These are phyloP conservation scores for Psylliodes chrysocephalus DNA, from an alignment of 2,888 invertebrate species.

Conservation along the genomic window DNA sequence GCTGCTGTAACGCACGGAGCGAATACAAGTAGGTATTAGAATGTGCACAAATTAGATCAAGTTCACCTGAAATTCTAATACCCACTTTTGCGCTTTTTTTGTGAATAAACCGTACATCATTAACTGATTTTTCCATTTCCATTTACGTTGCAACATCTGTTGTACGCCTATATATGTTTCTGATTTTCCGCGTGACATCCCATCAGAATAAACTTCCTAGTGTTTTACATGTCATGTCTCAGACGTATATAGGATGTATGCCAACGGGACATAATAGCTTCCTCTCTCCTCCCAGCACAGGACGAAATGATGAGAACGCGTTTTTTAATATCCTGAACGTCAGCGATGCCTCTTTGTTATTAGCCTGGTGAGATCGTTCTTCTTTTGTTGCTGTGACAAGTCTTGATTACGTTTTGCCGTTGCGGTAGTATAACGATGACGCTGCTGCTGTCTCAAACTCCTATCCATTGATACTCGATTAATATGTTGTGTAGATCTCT, in stretches of 20 bases:
- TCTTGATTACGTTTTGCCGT: constrained; percentile 37
- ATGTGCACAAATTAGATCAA: too few relatives aligned
- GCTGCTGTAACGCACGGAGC: too few relatives aligned
- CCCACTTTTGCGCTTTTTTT: too few relatives aligned
- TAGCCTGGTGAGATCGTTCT: constrained; percentile 38
- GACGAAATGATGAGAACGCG: constrained; percentile 41
- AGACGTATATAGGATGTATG: constrained; percentile 20
- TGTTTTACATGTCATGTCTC: constrained; percentile 16
- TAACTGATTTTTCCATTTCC: too few relatives aligned
- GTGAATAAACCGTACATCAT: too few relatives aligned
- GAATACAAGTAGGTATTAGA: too few relatives aligned
- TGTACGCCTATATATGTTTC: neutral
- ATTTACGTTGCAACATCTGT: too few relatives aligned
- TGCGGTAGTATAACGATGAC: constrained; percentile 21
- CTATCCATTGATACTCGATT: constrained; percentile 13
- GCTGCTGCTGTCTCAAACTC: constrained; percentile 22
- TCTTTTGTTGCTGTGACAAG: constrained; percentile 43
- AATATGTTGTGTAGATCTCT: too few relatives aligned
- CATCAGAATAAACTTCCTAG: constrained; percentile 9
- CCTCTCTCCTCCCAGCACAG: constrained; percentile 6
- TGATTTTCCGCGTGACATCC: constrained; percentile 14
- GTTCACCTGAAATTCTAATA: too few relatives aligned
- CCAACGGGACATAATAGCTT: constrained; percentile 11
- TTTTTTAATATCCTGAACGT: constrained; percentile 47
- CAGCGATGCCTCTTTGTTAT: constrained; percentile 43